Conservation (phyloP, 2,113 vertebrate genomes). For the Camelus dromedarius region DNA sequence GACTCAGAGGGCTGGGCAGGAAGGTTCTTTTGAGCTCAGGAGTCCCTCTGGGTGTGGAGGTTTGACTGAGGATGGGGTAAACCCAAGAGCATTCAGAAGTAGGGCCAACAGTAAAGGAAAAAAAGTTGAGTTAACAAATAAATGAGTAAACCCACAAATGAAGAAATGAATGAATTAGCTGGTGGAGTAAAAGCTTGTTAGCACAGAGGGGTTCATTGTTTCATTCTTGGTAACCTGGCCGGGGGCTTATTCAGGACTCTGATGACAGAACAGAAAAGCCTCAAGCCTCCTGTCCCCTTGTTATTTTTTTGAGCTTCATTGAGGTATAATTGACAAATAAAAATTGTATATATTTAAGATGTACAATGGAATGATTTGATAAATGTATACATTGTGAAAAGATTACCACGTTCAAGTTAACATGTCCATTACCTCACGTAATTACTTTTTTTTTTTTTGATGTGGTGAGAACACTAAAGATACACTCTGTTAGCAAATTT, state of each 20-base stretch:
- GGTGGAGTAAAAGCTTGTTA: not conserved
- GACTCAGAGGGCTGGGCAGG: not conserved
- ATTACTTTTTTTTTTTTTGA: not conserved
- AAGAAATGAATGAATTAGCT: not conserved
- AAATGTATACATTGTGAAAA: not conserved
- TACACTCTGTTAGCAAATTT: not conserved
- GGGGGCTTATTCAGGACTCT: not conserved
- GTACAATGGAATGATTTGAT: not conserved
- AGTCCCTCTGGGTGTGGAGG: constrained; percentile 15
- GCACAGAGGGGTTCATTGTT: not conserved
- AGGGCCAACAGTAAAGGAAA: not conserved
- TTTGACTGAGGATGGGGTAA: not conserved
- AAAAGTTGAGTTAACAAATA: not conserved
- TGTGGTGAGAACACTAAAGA: not conserved
- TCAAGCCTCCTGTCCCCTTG: not conserved
- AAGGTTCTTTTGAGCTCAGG: not conserved
- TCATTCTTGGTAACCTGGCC: not conserved
- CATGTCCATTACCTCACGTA: not conserved
- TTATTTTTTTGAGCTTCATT: not conserved
- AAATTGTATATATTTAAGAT: not conserved
- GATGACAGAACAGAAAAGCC: not conserved
- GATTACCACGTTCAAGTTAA: not conserved
- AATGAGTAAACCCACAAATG: not conserved
- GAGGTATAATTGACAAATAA: not conserved
- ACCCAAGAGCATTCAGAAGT: not conserved